These are phyloP conservation scores for Podabrus alpinus DNA, from an alignment of 2,888 invertebrate species.

Conservation along the genomic window DNA sequence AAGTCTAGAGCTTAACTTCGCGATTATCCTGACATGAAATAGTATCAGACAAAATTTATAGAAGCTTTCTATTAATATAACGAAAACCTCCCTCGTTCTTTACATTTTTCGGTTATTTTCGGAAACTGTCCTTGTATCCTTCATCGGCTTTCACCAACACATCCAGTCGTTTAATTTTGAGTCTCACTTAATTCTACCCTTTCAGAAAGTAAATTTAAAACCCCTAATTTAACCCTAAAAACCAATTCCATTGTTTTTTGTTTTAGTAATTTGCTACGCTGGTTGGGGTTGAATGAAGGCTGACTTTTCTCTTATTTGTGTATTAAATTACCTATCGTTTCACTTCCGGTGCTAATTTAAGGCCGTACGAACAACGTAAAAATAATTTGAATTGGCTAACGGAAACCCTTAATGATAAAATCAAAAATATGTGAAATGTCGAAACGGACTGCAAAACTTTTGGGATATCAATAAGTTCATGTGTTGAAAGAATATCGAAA, in stretches of 20 bases:
- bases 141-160: background rate
- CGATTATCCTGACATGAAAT: no score
- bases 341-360: background rate
- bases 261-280: background rate
- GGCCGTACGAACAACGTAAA: background rate
- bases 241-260: background rate
- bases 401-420: background rate
- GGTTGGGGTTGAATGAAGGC: background rate
- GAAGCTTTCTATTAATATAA: background rate
- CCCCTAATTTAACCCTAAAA: background rate
- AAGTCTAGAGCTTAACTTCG: no score
- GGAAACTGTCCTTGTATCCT: background rate
- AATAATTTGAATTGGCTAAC: background rate
- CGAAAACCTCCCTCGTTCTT: background rate
- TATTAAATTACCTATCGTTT: background rate
- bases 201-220: background rate
- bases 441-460: background rate
- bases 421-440: background rate
- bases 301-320: background rate
- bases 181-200: background rate
- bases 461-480: background rate
- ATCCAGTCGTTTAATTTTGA: background rate
- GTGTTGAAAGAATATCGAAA: constrained; percentile 27
- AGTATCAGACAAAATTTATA: no score
- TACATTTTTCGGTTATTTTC: background rate